Evolutionary conservation across 2,113 vertebrate species (phyloP).

Genomic region (Prinia subflava): DNA sequence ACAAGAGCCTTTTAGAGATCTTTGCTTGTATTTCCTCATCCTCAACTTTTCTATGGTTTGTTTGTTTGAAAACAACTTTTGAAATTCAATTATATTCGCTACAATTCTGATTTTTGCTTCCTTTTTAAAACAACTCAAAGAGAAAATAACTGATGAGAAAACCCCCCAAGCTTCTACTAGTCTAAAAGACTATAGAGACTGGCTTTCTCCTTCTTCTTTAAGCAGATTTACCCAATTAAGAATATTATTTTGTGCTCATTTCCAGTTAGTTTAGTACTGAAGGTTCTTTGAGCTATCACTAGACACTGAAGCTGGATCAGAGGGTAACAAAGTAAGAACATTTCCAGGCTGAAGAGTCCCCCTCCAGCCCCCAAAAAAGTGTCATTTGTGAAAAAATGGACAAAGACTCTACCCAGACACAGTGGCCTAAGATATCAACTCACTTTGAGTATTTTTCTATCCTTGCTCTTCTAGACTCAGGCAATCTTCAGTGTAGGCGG

Average conservation of each 20-base stretch:
- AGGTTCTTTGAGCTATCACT: neutral
- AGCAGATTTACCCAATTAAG: neutral
- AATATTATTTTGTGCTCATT: neutral
- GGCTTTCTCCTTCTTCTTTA: neutral
- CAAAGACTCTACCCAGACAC: neutral
- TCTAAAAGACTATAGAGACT: neutral
- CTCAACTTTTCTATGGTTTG: slow-evolving; percentile 1
- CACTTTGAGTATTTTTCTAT: neutral
- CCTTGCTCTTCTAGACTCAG: neutral
- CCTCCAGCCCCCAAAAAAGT: accelerated
- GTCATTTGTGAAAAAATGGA: neutral
- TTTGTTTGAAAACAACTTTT: slow-evolving; percentile 35
- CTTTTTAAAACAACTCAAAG: neutral
- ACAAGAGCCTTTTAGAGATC: neutral
- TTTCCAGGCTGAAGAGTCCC: accelerated
- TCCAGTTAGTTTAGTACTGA: neutral
- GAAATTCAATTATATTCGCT: slow-evolving; percentile 37
- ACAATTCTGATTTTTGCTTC: neutral
- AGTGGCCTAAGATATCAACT: neutral
- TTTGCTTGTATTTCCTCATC: neutral
- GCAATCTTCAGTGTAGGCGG: neutral
- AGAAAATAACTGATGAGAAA: neutral
- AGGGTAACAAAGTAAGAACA: neutral
- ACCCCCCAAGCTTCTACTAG: neutral
- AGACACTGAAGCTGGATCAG: neutral